Base-by-base conservation (phyloP, 2,888 invertebrate species). In the Sisyra terminalis region DNA sequence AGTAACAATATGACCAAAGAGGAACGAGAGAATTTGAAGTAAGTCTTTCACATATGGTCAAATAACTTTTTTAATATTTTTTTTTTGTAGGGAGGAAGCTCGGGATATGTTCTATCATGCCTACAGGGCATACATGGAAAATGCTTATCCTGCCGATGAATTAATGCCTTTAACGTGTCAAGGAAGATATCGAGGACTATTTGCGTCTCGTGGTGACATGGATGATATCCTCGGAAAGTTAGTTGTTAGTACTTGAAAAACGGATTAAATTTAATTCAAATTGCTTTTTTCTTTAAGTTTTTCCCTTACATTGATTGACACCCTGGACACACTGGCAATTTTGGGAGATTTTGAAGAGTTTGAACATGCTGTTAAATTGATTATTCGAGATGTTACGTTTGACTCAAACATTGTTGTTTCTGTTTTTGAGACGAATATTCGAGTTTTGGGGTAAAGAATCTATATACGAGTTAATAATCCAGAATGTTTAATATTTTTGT, bases 121-220 rank as follows among this genome's bases (percentile, higher is more conserved):
- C 3, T 96, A 93, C 58, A 71, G 81, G 56, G 85, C 92, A 2
- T 96, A 96, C 55, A 94, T 96, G 92, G 86, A 86, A 53, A 83
- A 94, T 69, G 97, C 97, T 10, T 98, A 88, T 65, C 97, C 97
- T 42, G 96, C 96, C 13, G 97, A 97, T 67, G 97, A 98, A 64
- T 65, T 97, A 50, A 94, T 96, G 96, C 97, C 97, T 1, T 67
- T 97, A 30, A 88, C 86, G 55, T 97, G 97, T 62, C 79, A 82
- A 56, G 97, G 96, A 18, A 69, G 97, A 42, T 90, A 81, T 63
- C 71, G 92, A 52, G 94, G 92, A 4, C 71, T 87, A 5, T 88
- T 92, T 40, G 84, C 89, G 3, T 83, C 84, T 50, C 71, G 97
- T 39, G 97, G 97, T 3, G 96, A 97, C 58, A 86, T 97, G 64